These are phyloP conservation scores for Euwallacea similis DNA, from an alignment of 1,140 invertebrate genomes.

Conservation along the genomic window DNA sequence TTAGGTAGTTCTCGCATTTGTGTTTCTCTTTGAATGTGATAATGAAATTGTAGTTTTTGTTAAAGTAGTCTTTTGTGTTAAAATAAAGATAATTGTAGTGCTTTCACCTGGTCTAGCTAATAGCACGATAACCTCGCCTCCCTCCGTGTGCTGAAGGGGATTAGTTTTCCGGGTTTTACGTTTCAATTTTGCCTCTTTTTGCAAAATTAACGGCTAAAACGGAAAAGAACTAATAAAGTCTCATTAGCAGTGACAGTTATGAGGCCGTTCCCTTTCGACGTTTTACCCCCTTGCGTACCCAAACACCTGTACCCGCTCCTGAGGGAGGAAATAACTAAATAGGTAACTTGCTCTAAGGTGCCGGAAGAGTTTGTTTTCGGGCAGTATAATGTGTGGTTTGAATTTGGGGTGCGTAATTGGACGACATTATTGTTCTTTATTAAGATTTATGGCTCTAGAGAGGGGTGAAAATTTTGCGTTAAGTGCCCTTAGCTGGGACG, in stretches of 20 bases:
- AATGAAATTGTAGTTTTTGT: too few species aligned
- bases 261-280: constrained; percentile 13
- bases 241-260: constrained; percentile 27
- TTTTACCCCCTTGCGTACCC: constrained; percentile 23
- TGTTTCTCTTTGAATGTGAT: too few species aligned
- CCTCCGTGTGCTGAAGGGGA: too few species aligned
- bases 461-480: not conserved
- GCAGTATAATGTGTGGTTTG: constrained; percentile 28
- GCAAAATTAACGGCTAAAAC: constrained; percentile 23
- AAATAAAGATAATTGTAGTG: too few species aligned
- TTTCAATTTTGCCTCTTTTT: constrained; percentile 13
- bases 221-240: constrained; percentile 22
- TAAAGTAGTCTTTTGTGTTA: too few species aligned
- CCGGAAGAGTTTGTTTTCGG: constrained; percentile 28
- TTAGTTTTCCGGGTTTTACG: constrained; percentile 12
- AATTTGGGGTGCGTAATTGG: constrained; percentile 27
- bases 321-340: constrained; percentile 19
- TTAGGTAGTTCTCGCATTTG: too few species aligned
- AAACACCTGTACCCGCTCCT: constrained; percentile 18
- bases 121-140: too few species aligned
- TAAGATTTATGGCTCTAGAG: constrained; percentile 28
- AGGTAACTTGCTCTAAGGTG: constrained; percentile 14
- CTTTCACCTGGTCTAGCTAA: too few species aligned
- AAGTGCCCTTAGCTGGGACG: not conserved
- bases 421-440: constrained; percentile 34